Conservation (phyloP, 2,113 vertebrate species). For the Pycnonotus jocosus region DNA sequence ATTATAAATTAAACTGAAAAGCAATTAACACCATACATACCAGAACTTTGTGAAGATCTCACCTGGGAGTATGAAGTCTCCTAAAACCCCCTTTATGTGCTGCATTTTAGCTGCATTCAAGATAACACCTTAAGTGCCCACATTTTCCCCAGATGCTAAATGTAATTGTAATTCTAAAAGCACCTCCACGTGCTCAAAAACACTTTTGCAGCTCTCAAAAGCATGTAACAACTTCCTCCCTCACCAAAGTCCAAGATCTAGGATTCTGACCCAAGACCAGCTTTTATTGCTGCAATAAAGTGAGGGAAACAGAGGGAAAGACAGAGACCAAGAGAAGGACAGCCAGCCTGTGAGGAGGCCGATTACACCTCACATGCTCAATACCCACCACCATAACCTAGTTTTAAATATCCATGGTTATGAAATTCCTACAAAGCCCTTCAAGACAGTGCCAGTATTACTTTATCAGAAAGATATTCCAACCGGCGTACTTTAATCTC, state of each 20-base stretch:
- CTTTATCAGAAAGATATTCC: background rate
- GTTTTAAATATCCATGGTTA: background rate
- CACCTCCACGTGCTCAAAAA: background rate
- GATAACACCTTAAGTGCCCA: background rate
- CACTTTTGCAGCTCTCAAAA: conserved; percentile 34
- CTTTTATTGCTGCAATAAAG: background rate
- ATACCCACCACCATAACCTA: accelerated
- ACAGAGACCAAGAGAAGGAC: background rate
- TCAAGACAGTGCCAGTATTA: background rate
- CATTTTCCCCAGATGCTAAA: background rate
- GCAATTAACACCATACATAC: background rate
- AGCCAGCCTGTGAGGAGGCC: accelerated
- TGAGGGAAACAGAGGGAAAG: background rate
- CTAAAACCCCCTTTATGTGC: background rate
- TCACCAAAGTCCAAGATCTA: conserved; percentile 7
- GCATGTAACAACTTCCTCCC: background rate
- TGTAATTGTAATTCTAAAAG: background rate
- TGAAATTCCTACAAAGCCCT: background rate
- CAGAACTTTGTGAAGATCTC: background rate
- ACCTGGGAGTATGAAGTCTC: background rate
- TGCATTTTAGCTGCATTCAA: background rate
- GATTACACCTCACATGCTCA: accelerated
- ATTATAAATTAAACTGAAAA: background rate
- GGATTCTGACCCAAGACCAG: conserved; percentile 47
- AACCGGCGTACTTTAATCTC: background rate